These are phyloP conservation scores for Argentina silus DNA, from an alignment of 2,797 vertebrate genomes.

Conservation along the genomic window DNA sequence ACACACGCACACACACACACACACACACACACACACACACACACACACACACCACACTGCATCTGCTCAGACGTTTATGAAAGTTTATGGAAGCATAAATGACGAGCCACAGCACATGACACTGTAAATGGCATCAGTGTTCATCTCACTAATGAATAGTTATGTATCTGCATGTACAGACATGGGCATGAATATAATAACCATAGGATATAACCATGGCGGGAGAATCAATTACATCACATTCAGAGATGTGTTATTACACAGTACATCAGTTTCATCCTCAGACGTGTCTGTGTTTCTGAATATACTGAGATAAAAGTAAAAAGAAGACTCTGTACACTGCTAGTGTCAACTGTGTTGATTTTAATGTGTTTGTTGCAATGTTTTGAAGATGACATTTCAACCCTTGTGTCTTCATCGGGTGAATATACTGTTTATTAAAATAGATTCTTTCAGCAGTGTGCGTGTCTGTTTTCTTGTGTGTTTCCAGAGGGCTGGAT, in stretches of 20 bases:
- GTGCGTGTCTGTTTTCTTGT: neutral
- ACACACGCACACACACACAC: constrained; percentile 4
- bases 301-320: too few relatives aligned
- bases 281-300: neutral
- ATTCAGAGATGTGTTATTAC: neutral
- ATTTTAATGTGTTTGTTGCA: too few relatives aligned
- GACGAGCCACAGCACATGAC: neutral
- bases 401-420: too few relatives aligned
- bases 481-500: constrained; percentile 80
- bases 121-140: neutral
- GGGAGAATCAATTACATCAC: neutral
- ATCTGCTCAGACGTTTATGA: neutral
- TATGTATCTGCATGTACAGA: neutral
- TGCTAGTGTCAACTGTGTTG: too few relatives aligned
- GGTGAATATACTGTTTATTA: neutral
- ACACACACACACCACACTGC: neutral
- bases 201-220: neutral
- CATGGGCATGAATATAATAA: neutral
- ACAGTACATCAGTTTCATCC: neutral
- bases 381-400: too few relatives aligned
- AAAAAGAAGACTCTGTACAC: too few relatives aligned
- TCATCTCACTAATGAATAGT: neutral
- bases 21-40: constrained; percentile 7
- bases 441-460: neutral
- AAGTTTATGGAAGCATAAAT: constrained; percentile 5